Evolutionary conservation across 2,113 vertebrate species (phyloP), one percentile per base, ranked within the genome.

Genomic region (Centropristis striata): DNA sequence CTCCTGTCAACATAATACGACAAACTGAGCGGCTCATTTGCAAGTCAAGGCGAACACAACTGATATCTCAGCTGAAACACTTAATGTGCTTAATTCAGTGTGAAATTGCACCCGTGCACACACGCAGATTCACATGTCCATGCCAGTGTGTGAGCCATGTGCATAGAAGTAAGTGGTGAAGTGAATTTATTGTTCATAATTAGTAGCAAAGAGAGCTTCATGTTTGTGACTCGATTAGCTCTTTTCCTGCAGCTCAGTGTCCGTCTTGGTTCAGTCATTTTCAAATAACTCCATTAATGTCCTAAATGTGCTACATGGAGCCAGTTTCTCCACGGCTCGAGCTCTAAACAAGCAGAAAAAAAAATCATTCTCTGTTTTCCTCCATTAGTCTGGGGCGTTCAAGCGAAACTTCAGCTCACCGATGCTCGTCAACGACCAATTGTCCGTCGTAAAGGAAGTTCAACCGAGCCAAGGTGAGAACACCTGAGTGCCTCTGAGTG

Each of bases 401-500:
- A 96, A 96, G 68, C 93, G 97, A 21, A 98, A 98, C 92, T 97
- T 98, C 94, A 98, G 97, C 88, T 97, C 97, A 3, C 97, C 97
- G 0, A 93, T 97, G 81, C 93, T 98, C 47, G 92, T 96, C 78
- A 96, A 95, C 4, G 96, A 97, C 12, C 96, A 95, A 58, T 91
- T 96, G 58, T 88, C 93, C 57, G 88, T 92, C 2, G 92, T 94
- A 25, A 96, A 94, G 90, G 96, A 97, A 75, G 93, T 94, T 23
- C 95, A 93, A 57, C 91, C 94, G 12, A 90, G 90, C 64, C 93
- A 92, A 91, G 95, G 94, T 95, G 86, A 88, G 91, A 12, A 9
- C 10, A 27, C 27, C 20, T 8, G 41, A 53, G 51, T 2, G 71
- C 1, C 2, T 8, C 36, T 3, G 57, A 23, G 47, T 49, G 16